A percentile compares a stretch with the other conserved stretches of the same genome.
These are phyloP conservation scores for Pagrus major DNA, from an alignment of 2,113 vertebrate genomes.

Conservation along the genomic window DNA sequence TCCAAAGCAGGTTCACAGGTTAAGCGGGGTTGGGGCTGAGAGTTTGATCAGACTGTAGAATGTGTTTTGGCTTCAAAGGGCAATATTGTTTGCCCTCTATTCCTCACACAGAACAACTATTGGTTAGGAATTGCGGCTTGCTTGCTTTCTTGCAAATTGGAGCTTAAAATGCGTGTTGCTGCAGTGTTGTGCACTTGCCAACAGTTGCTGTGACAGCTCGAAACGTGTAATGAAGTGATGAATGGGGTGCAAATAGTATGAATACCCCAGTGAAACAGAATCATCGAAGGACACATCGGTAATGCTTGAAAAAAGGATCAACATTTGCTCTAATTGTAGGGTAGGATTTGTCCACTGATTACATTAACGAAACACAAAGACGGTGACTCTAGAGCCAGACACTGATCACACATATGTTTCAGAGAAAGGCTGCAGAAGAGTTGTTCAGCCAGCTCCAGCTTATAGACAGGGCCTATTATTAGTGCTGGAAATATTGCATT, in stretches of 20 bases:
- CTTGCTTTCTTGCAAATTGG: constrained; percentile 48
- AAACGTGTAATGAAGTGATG: constrained; percentile 52
- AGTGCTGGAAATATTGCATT: not conserved
- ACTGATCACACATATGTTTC: not conserved
- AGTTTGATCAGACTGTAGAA: constrained; percentile 67
- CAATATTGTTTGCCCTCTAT: constrained; percentile 59
- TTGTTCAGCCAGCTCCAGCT: constrained; percentile 24
- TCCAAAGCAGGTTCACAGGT: constrained; percentile 64
- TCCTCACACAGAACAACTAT: constrained; percentile 34
- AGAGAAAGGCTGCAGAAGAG: constrained; percentile 16
- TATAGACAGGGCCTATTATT: not conserved
- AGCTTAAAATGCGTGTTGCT: constrained; percentile 36
- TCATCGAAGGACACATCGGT: constrained; percentile 23
- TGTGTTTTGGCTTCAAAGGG: constrained; percentile 55
- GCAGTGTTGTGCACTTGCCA: constrained; percentile 30
- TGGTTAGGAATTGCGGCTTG: constrained; percentile 33
- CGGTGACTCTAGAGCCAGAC: constrained; percentile 10
- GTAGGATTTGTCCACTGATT: constrained; percentile 34
- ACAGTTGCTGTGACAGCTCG: constrained; percentile 40
- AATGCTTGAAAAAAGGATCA: constrained; percentile 22
- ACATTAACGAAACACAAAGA: constrained; percentile 30
- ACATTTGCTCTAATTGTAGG: constrained; percentile 47
- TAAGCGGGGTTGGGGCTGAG: constrained; percentile 43
- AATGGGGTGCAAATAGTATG: constrained; percentile 51
- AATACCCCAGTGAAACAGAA: constrained; percentile 48